phyloP scores from a whole-genome alignment of 30 jellyfish, hydroid and myxozoan genomes.

The Cassiopea xamachana region DNA sequence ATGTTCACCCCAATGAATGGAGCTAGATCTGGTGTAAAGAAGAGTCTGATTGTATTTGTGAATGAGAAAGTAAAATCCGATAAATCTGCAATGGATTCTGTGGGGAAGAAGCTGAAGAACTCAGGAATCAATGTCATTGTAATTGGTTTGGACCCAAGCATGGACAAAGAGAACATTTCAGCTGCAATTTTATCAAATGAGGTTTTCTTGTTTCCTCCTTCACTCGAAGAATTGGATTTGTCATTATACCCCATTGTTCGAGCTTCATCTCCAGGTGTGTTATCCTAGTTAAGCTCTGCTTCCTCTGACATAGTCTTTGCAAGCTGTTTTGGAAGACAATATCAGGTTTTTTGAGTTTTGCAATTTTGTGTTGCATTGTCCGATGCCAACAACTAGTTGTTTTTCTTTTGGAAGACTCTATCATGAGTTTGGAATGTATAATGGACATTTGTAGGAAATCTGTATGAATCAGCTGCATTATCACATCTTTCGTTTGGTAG shows the following conservation, averaged over 20 bases:
- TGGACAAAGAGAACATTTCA: background rate
- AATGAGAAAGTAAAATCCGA: constrained; percentile 48
- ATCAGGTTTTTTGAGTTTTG: too few relatives aligned
- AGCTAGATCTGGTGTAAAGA: constrained; percentile 80
- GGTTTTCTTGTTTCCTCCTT: constrained; percentile 87
- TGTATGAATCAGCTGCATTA: too few relatives aligned
- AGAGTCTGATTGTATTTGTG: constrained; percentile 82
- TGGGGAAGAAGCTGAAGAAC: constrained; percentile 45
- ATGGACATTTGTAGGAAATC: too few relatives aligned
- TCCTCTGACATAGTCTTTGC: too few relatives aligned
- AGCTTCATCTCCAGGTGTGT: constrained; percentile 69
- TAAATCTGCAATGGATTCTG: constrained; percentile 14
- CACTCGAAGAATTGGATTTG: constrained; percentile 63
- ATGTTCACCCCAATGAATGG: constrained; percentile 71
- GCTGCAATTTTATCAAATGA: constrained; percentile 44
- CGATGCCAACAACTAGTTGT: too few relatives aligned
- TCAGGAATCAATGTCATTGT: constrained; percentile 67
- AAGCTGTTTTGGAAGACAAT: too few relatives aligned
- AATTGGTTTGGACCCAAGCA: constrained; percentile 64
- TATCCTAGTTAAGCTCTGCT: too few relatives aligned
- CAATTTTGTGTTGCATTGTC: too few relatives aligned
- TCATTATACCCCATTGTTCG: constrained; percentile 63
- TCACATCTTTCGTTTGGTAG: too few relatives aligned
- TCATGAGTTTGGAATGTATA: too few relatives aligned
- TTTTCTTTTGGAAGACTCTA: too few relatives aligned